A percentile compares a stretch with the other conserved stretches of the same genome.
These are phyloP conservation scores for Apogon talboti DNA, from an alignment of 2,797 vertebrate species.

Conservation along the genomic window DNA sequence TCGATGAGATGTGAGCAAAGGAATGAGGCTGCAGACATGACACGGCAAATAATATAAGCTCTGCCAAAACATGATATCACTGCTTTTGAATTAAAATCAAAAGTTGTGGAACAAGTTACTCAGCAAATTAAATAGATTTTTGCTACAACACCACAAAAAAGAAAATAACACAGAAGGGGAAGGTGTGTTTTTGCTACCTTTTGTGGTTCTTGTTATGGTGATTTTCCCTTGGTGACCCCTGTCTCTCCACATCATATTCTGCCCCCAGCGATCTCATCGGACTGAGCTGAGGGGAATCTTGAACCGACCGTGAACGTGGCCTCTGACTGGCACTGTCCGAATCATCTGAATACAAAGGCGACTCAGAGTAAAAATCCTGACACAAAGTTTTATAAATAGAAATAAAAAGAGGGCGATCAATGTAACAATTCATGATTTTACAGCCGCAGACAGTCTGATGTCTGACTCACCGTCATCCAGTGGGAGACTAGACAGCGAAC, in stretches of 20 bases:
- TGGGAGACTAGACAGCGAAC: conserved; percentile 92
- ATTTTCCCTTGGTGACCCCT: conserved; percentile 69
- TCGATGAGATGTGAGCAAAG: conserved; percentile 41
- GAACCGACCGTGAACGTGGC: conserved; percentile 88
- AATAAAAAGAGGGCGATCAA: not conserved
- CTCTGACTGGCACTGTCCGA: conserved; percentile 82
- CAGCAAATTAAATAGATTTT: not conserved
- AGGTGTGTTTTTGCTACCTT: conserved; percentile 65
- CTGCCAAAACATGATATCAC: conserved; percentile 28
- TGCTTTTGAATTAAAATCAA: conserved; percentile 13
- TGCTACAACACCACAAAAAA: too few species aligned
- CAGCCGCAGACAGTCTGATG: conserved; percentile 1
- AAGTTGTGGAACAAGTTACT: conserved; percentile 29
- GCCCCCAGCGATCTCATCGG: conserved; percentile 85
- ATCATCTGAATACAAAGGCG: conserved; percentile 62
- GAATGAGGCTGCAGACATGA: conserved; percentile 59
- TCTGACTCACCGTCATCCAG: conserved; percentile 90
- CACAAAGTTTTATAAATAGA: not conserved
- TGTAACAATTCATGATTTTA: not conserved
- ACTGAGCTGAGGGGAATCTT: conserved; percentile 91
- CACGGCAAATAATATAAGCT: conserved; percentile 26
- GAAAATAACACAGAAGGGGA: too few species aligned
- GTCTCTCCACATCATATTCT: conserved; percentile 78
- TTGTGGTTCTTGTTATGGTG: conserved; percentile 74
- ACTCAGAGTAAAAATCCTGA: not conserved